Conservation (phyloP, 2,797 vertebrate species). For the Apogon talboti region DNA sequence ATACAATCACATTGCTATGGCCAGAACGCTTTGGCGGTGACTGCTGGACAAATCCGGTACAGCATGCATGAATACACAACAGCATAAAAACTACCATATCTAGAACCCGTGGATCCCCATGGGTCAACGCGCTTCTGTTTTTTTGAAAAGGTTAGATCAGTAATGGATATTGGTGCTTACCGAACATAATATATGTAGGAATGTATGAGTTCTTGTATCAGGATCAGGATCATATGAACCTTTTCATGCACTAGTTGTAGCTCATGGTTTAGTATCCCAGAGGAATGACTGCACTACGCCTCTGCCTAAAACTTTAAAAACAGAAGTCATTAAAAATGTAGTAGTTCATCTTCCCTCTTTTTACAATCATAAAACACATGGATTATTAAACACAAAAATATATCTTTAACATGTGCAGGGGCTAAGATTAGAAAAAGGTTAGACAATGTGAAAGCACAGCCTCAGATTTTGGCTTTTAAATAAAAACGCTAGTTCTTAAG, state of each 20-base stretch:
- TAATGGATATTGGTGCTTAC: slow-evolving; percentile 21
- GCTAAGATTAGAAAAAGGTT: slow-evolving; percentile 1
- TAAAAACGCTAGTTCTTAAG: too few species aligned
- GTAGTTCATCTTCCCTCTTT: background rate
- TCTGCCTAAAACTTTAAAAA: slow-evolving; percentile 1
- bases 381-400: slow-evolving; percentile 23
- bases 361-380: slow-evolving; percentile 7
- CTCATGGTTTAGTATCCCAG: background rate
- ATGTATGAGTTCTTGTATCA: slow-evolving; percentile 2
- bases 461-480: background rate
- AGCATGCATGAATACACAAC: too few species aligned
- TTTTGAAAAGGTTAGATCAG: slow-evolving; percentile 26
- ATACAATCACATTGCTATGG: too few species aligned
- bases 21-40: too few species aligned
- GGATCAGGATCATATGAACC: background rate
- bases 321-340: background rate
- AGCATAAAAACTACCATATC: too few species aligned
- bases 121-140: too few species aligned
- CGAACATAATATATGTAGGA: slow-evolving; percentile 22
- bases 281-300: background rate
- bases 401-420: slow-evolving; percentile 6
- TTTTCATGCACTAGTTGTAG: background rate
- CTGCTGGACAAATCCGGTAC: too few species aligned
- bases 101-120: too few species aligned
- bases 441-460: background rate